A percentile compares a stretch with the other conserved stretches of the same genome.
phyloP scores from a whole-genome alignment of 2,797 vertebrate species.

The Acanthurus leucopareius region DNA sequence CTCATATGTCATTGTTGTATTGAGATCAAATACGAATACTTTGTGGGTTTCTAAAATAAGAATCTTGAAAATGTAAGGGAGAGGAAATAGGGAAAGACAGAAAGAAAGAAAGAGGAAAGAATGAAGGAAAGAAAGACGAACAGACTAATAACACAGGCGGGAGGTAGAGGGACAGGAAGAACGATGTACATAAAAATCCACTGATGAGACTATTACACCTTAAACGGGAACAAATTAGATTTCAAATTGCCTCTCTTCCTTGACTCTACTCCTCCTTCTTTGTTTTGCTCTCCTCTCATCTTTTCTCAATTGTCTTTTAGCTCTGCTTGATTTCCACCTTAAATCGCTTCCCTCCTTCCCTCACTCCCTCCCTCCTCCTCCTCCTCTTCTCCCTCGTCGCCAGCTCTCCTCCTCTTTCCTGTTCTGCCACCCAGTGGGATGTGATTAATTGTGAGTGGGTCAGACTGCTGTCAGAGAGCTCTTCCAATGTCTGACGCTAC shows the following conservation, averaged over 20 bases:
- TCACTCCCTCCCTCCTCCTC: neutral
- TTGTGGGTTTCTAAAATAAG: slow-evolving; percentile 21
- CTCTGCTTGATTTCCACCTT: slow-evolving; percentile 51
- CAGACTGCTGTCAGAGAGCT: slow-evolving; percentile 62
- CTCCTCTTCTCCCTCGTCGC: slow-evolving; percentile 33
- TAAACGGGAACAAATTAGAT: slow-evolving; percentile 79
- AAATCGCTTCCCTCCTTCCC: slow-evolving; percentile 25
- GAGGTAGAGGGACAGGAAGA: slow-evolving; percentile 10
- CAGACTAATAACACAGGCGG: neutral
- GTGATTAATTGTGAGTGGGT: slow-evolving; percentile 81
- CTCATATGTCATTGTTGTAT: slow-evolving; percentile 11
- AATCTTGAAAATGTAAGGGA: slow-evolving; percentile 1
- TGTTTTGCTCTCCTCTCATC: slow-evolving; percentile 38
- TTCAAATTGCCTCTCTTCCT: slow-evolving; percentile 61
- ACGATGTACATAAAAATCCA: slow-evolving; percentile 50
- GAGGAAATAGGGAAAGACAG: too few relatives aligned
- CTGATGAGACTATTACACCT: slow-evolving; percentile 78
- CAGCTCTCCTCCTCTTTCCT: slow-evolving; percentile 51
- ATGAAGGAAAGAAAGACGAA: neutral
- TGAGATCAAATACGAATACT: slow-evolving; percentile 2
- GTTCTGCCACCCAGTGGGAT: slow-evolving; percentile 71
- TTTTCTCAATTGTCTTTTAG: slow-evolving; percentile 51
- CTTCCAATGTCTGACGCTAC: slow-evolving; percentile 45
- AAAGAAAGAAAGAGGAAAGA: too few relatives aligned
- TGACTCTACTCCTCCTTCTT: slow-evolving; percentile 19